phyloP scores from a whole-genome alignment of 2,888 invertebrate genomes.

The Bellardia pandia region DNA sequence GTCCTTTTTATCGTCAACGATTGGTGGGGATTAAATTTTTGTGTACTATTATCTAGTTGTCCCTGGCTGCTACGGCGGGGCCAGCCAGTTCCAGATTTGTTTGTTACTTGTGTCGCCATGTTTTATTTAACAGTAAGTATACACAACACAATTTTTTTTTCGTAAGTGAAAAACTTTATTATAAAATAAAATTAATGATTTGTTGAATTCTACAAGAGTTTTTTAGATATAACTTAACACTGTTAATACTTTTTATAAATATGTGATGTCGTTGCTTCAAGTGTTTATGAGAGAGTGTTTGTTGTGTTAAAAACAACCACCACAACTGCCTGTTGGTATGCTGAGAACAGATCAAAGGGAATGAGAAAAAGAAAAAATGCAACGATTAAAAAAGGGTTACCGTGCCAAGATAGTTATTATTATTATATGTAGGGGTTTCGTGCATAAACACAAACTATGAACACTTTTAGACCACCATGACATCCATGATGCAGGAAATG shows the following conservation, averaged over 20 bases:
- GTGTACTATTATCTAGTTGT: slow-evolving; percentile 82
- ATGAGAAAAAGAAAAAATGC: too few species aligned
- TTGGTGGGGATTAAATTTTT: slow-evolving; percentile 85
- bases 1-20: slow-evolving; percentile 91
- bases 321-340: too few species aligned
- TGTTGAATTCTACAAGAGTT: neutral
- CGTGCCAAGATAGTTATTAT: too few species aligned
- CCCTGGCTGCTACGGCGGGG: slow-evolving; percentile 87
- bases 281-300: too few species aligned
- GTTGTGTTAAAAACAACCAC: too few species aligned
- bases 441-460: too few species aligned
- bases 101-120: slow-evolving; percentile 85
- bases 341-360: too few species aligned
- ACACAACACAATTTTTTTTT: slow-evolving; percentile 12
- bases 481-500: too few species aligned
- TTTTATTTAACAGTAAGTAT: slow-evolving; percentile 71
- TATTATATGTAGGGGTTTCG: too few species aligned
- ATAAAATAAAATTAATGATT: neutral
- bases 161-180: neutral
- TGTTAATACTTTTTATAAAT: slow-evolving; percentile 1
- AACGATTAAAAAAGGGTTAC: too few species aligned
- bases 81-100: slow-evolving; percentile 88
- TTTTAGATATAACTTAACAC: neutral
- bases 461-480: too few species aligned
- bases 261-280: too few species aligned